Percentiles rank a stretch among this genome's conserved stretches.
phyloP scores from a whole-genome alignment of 2,113 vertebrate genomes.

The Notarius lentiginosus region DNA sequence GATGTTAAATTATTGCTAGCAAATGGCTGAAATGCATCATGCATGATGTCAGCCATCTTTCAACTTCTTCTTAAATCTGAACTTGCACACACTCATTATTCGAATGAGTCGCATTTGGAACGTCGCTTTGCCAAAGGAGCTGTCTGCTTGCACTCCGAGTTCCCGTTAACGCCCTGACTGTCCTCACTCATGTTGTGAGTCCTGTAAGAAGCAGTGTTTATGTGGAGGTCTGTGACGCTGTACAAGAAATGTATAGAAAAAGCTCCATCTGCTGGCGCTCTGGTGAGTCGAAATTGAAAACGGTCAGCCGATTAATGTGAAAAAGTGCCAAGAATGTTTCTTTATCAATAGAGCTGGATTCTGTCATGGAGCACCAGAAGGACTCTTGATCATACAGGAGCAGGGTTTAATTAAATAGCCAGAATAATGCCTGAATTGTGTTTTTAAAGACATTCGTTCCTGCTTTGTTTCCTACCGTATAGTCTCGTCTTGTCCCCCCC shows the following conservation, averaged over 20 bases:
- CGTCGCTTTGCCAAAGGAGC: conserved; percentile 50
- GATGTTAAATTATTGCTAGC: conserved; percentile 32
- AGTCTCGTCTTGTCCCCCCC: not conserved
- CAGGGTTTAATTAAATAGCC: conserved; percentile 26
- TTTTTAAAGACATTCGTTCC: not conserved
- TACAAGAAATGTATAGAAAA: conserved; percentile 6
- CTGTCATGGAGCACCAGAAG: conserved; percentile 9
- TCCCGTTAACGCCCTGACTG: conserved; percentile 24
- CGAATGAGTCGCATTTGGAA: conserved; percentile 40
- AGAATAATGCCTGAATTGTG: conserved; percentile 1
- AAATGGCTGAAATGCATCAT: conserved; percentile 34
- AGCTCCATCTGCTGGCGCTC: conserved; percentile 51
- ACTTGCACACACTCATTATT: conserved; percentile 58
- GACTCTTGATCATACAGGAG: conserved; percentile 16
- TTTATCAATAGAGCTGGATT: conserved; percentile 28
- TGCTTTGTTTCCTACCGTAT: conserved; percentile 11
- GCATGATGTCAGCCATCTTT: conserved; percentile 39
- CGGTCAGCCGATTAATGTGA: not conserved
- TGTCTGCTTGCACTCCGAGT: conserved; percentile 7
- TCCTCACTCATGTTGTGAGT: not conserved
- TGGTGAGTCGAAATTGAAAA: not conserved
- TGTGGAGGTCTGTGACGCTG: conserved; percentile 16
- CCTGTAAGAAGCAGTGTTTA: conserved; percentile 30
- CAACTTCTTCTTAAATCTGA: conserved; percentile 34
- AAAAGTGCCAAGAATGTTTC: conserved; percentile 2